Conservation (phyloP, 2,888 invertebrate genomes). For the Calameuta idolon region DNA sequence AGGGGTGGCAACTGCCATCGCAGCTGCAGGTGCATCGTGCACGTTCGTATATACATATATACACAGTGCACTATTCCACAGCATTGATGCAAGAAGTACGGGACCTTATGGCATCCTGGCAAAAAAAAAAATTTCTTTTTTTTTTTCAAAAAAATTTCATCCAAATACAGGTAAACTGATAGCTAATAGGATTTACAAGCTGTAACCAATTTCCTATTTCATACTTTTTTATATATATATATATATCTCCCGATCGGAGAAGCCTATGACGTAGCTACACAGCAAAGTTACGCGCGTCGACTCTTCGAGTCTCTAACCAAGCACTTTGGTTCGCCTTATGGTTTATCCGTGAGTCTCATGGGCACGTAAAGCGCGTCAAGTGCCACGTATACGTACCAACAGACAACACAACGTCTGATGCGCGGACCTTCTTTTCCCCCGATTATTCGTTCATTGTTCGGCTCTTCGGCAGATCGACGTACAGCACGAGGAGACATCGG, state of each 20-base stretch:
- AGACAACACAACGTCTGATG: not conserved
- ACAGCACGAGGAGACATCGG: not conserved
- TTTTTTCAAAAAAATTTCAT: not conserved
- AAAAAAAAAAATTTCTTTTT: not conserved
- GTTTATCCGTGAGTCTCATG: not conserved
- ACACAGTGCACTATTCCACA: constrained; percentile 32
- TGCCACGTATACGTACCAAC: not conserved
- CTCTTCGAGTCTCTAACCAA: not conserved
- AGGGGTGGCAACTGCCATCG: constrained; percentile 57
- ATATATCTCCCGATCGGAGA: not conserved
- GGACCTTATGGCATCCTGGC: not conserved
- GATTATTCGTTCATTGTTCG: not conserved
- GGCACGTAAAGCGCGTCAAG: not conserved
- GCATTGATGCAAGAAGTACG: constrained; percentile 16
- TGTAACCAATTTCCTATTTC: constrained; percentile 34
- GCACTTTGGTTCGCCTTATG: not conserved
- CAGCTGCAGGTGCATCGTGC: constrained; percentile 54
- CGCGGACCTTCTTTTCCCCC: not conserved
- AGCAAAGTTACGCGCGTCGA: not conserved
- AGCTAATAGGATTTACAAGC: not conserved
- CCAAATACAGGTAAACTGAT: not conserved
- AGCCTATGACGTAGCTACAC: not conserved
- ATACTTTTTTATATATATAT: not conserved
- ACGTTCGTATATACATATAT: not conserved
- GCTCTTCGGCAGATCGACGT: not conserved